Percentiles rank a stretch among this genome's conserved stretches.
Conservation (phyloP, 2,888 invertebrate species). For the Phyllotreta striolata region DNA sequence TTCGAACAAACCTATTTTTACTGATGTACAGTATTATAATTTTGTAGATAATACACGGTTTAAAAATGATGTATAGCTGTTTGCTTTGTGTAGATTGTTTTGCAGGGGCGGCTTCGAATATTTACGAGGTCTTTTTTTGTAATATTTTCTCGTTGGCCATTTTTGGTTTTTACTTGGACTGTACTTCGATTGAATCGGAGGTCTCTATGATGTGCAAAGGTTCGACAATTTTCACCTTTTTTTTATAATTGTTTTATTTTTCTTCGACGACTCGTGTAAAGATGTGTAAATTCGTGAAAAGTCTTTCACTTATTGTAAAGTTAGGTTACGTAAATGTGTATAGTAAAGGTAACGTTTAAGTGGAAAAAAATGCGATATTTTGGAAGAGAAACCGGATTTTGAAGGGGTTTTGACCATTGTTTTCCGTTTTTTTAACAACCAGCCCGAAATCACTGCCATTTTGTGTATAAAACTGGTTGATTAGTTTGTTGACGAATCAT, state of each 20-base stretch:
- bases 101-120: too few species aligned
- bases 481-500: constrained; percentile 48
- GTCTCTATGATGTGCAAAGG: constrained; percentile 46
- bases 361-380: background rate
- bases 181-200: constrained; percentile 35
- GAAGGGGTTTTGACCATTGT: constrained; percentile 49
- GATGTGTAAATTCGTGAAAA: constrained; percentile 50
- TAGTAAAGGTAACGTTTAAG: constrained; percentile 47
- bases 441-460: constrained; percentile 58
- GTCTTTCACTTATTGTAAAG: constrained; percentile 57
- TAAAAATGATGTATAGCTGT: background rate
- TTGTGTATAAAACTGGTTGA: constrained; percentile 47
- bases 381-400: constrained; percentile 37
- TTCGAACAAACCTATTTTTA: too few species aligned
- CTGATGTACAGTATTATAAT: too few species aligned
- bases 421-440: constrained; percentile 48
- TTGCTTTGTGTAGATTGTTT: constrained; percentile 6
- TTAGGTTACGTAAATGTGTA: constrained; percentile 57
- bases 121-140: background rate
- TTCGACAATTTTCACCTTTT: constrained; percentile 39
- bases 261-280: constrained; percentile 45
- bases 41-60: too few species aligned
- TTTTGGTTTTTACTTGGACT: constrained; percentile 36
- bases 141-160: constrained; percentile 21
- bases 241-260: constrained; percentile 34